These are phyloP conservation scores for Argyresthia goedartella DNA, from an alignment of 2,888 invertebrate genomes.

Conservation along the genomic window DNA sequence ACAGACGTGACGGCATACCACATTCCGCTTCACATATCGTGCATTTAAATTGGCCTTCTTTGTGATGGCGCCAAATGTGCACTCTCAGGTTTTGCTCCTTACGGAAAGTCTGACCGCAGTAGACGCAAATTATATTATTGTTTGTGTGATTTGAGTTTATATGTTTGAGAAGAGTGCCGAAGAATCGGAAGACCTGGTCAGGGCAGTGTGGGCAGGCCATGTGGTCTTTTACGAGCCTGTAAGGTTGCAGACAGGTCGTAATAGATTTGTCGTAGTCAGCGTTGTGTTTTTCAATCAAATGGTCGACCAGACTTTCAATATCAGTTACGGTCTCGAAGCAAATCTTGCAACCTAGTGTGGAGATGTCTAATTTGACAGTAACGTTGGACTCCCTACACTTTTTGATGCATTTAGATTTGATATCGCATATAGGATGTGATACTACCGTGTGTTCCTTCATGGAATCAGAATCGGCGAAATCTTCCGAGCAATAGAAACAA, in stretches of 20 bases:
- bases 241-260: slow-evolving; percentile 54
- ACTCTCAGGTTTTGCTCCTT: slow-evolving; percentile 56
- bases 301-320: slow-evolving; percentile 45
- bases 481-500: slow-evolving; percentile 60
- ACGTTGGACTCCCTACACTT: slow-evolving; percentile 58
- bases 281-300: slow-evolving; percentile 46
- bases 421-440: slow-evolving; percentile 49
- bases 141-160: slow-evolving; percentile 57
- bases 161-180: slow-evolving; percentile 55
- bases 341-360: slow-evolving; percentile 47
- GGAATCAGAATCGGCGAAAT: slow-evolving; percentile 49
- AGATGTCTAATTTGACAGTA: slow-evolving; percentile 57
- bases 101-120: slow-evolving; percentile 55
- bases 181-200: slow-evolving; percentile 46
- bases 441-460: slow-evolving; percentile 51
- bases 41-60: slow-evolving; percentile 53
- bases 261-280: slow-evolving; percentile 54
- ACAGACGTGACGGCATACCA: slow-evolving; percentile 53
- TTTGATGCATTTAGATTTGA: slow-evolving; percentile 49
- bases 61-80: slow-evolving; percentile 56
- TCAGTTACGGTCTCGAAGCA: slow-evolving; percentile 47
- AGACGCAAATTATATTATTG: slow-evolving; percentile 59
- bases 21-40: slow-evolving; percentile 50
- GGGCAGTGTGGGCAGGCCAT: slow-evolving; percentile 56
- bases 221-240: slow-evolving; percentile 46